Evolutionary conservation across 2,888 invertebrate species (phyloP), one percentile per base, ranked within the genome.

Genomic region (Andrena flavipes): DNA sequence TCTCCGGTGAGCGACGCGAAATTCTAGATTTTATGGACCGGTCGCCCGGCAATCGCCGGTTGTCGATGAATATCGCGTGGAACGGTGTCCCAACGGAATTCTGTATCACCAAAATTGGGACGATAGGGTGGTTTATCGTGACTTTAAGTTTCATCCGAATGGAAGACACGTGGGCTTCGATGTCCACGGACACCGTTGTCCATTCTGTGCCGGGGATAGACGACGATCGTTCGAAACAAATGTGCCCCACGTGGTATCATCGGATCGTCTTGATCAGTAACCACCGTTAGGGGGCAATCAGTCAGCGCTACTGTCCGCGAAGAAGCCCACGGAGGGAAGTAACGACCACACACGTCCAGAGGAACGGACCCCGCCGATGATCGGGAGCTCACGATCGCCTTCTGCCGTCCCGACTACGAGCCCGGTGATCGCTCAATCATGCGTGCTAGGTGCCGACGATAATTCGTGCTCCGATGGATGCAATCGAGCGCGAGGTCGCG

Each of bases 381-480:
- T 84, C 80, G 67, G 70, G 65, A 26, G 49, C 67, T 74, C 70
- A 51, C 80, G 76, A 74, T 74, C 70, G 35, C 56, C 70, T 67
- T 62, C 59, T 26, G 26, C 35, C 63, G 67, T 72, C 74, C 30
- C 69, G 76, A 80, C 76, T 81, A 76, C 79, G 74, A 82, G 79
- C 75, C 42, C 73, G 48, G 77, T 89, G 86, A 87, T 88, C 85
- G 87, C 86, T 88, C 88, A 88, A 88, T 89, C 88, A 88, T 86
- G 88, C 89, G 88, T 88, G 87, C 67, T 86, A 83, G 84, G 70
- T 83, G 84, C 82, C 80, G 84, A 86, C 86, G 86, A 89, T 88
- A 89, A 88, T 87, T 87, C 89, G 89, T 87, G 87, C 85, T 84
- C 76, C 86, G 80, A 82, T 85, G 87, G 87, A 86, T 87, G 88